These are phyloP conservation scores for Nycticebus coucang DNA, from an alignment of 2,113 vertebrate species.

Conservation along the genomic window DNA sequence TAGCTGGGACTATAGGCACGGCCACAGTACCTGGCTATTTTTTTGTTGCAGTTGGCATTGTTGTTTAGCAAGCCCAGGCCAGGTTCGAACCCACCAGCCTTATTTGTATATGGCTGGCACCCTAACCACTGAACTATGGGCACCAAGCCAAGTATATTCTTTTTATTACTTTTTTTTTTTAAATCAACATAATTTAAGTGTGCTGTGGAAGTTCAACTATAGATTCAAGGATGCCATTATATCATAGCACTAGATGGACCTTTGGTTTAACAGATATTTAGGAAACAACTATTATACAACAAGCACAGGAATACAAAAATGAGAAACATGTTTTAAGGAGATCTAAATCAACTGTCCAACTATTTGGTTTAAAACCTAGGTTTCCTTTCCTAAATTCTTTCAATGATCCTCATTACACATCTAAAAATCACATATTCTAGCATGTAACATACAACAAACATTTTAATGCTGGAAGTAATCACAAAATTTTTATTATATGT, in stretches of 20 bases:
- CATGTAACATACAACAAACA: not conserved
- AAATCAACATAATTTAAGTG: too few relatives aligned
- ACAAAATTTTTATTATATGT: not conserved
- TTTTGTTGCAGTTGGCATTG: too few relatives aligned
- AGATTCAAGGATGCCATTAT: not conserved
- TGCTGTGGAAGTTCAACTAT: too few relatives aligned
- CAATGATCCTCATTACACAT: not conserved
- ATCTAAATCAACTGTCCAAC: not conserved
- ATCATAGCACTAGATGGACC: not conserved
- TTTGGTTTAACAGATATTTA: not conserved
- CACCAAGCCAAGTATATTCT: too few relatives aligned
- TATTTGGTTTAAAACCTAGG: slow-evolving; percentile 16
- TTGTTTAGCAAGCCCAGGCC: too few relatives aligned
- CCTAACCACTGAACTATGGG: too few relatives aligned
- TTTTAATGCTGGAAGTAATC: not conserved
- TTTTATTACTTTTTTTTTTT: too few relatives aligned
- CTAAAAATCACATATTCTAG: slow-evolving; percentile 8
- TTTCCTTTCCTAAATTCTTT: not conserved
- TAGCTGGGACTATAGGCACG: too few relatives aligned
- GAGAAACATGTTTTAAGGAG: not conserved
- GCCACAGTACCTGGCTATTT: too few relatives aligned
- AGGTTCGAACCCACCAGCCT: too few relatives aligned
- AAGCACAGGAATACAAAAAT: not conserved
- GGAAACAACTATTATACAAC: not conserved
- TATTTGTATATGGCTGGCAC: too few relatives aligned